Conservation (phyloP, 2,797 vertebrate genomes). For the Antennarius maculatus region DNA sequence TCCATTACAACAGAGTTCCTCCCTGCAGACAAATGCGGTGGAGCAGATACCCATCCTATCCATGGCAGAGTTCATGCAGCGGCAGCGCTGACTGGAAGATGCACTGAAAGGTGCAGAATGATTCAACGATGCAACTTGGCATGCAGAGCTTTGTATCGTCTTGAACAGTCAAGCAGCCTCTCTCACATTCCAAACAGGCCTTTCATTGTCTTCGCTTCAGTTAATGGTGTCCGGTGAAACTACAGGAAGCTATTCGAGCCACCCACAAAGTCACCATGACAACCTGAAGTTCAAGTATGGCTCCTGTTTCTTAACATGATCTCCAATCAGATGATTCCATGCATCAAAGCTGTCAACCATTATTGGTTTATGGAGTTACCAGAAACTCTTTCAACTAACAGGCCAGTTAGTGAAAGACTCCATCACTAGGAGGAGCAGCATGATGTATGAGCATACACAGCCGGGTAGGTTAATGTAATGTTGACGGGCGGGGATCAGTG, state of each 20-base stretch:
- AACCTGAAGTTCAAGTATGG: constrained; percentile 19
- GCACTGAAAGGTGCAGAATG: constrained; percentile 17
- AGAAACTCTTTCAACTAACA: constrained; percentile 24
- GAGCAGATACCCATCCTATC: constrained; percentile 12
- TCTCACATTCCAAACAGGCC: constrained; percentile 34
- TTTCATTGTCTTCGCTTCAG: constrained; percentile 12
- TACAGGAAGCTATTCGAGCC: constrained; percentile 3
- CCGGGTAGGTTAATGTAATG: constrained; percentile 59
- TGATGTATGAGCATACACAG: constrained; percentile 45
- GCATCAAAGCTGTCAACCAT: constrained; percentile 6
- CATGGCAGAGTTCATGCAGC: constrained; percentile 55
- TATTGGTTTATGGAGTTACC: constrained; percentile 13
- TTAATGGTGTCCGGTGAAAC: constrained; percentile 34
- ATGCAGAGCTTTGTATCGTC: constrained; percentile 54
- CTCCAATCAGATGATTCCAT: constrained; percentile 13
- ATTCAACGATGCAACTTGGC: constrained; percentile 40
- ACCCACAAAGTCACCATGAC: constrained; percentile 19
- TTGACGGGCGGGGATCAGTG: constrained; percentile 41
- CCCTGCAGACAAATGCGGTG: constrained; percentile 22
- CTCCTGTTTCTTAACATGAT: constrained; percentile 3
- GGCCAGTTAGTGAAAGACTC: constrained; percentile 69
- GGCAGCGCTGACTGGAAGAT: constrained; percentile 17
- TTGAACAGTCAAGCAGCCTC: constrained; percentile 32
- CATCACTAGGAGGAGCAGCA: constrained; percentile 31
- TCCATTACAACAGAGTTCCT: constrained; percentile 14